Percentiles rank a stretch among this genome's conserved stretches.
Conservation (phyloP, 2,888 invertebrate genomes). For the Beris chalybata region DNA sequence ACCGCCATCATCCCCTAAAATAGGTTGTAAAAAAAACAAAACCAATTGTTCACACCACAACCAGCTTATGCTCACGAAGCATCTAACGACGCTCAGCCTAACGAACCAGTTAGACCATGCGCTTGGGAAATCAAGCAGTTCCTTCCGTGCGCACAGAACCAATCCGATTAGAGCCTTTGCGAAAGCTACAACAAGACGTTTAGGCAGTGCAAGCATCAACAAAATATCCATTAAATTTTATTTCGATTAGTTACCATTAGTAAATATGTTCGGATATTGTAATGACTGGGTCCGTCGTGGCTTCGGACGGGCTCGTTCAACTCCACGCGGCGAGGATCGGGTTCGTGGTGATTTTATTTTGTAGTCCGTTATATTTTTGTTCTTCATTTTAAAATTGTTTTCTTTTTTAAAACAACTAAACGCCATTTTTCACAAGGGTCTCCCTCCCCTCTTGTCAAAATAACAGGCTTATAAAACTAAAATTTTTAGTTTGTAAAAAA, state of each 20-base stretch:
- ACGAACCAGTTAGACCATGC: conserved; percentile 75
- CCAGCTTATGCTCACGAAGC: conserved; percentile 57
- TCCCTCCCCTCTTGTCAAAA: no score
- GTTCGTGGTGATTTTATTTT: conserved; percentile 5
- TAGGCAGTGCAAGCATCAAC: conserved; percentile 89
- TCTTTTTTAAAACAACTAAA: no score
- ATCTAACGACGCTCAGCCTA: conserved; percentile 50
- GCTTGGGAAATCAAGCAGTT: conserved; percentile 96
- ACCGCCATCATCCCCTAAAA: no score
- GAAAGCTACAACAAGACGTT: conserved; percentile 98
- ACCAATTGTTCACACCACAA: no score
- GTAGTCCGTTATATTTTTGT: conserved; percentile 5
- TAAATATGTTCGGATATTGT: neutral
- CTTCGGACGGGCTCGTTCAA: neutral
- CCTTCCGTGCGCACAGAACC: conserved; percentile 89
- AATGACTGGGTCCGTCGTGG: neutral
- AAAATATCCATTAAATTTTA: conserved; percentile 63
- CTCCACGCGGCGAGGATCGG: neutral
- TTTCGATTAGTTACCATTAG: neutral
- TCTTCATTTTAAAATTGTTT: no score
- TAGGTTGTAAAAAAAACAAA: no score
- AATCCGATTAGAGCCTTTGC: conserved; percentile 87
- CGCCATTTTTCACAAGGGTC: no score
- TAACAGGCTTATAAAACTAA: no score
- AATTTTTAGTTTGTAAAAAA: no score